Evolutionary conservation across 2,888 invertebrate genomes (phyloP).

Genomic region (Euzophera pinguis): DNA sequence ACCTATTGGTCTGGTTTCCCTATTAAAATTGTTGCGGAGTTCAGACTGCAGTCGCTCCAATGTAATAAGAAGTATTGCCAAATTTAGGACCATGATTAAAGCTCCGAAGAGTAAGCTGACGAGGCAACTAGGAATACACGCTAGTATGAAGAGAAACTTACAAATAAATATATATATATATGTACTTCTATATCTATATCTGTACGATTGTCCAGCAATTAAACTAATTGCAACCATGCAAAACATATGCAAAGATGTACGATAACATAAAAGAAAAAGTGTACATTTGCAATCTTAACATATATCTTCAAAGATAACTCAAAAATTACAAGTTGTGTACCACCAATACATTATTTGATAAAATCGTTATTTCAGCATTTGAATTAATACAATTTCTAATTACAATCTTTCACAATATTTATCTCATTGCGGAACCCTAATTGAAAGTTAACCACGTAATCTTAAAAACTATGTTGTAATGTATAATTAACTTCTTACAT

Average conservation of each 20-base stretch:
- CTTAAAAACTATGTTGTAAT: conserved; percentile 23
- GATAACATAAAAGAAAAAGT: conserved; percentile 8
- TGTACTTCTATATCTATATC: neutral
- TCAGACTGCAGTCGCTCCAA: no score
- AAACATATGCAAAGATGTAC: neutral
- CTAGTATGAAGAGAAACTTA: no score
- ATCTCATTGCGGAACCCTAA: conserved; percentile 18
- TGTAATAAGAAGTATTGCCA: no score
- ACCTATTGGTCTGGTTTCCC: no score
- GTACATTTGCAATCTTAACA: neutral
- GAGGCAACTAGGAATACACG: no score
- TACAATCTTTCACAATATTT: conserved; percentile 7
- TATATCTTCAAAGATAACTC: neutral
- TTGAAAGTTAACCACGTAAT: conserved; percentile 23
- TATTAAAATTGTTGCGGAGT: no score
- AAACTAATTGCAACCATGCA: neutral
- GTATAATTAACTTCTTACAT: conserved; percentile 16
- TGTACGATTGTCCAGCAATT: neutral
- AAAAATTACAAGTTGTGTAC: neutral
- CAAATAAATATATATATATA: no score
- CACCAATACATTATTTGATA: neutral
- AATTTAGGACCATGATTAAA: no score
- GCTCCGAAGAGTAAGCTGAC: no score
- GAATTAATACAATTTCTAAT: conserved; percentile 6
- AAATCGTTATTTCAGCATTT: neutral